These are phyloP conservation scores for Lobophora halterata DNA, from an alignment of 2,888 invertebrate genomes.

Conservation along the genomic window DNA sequence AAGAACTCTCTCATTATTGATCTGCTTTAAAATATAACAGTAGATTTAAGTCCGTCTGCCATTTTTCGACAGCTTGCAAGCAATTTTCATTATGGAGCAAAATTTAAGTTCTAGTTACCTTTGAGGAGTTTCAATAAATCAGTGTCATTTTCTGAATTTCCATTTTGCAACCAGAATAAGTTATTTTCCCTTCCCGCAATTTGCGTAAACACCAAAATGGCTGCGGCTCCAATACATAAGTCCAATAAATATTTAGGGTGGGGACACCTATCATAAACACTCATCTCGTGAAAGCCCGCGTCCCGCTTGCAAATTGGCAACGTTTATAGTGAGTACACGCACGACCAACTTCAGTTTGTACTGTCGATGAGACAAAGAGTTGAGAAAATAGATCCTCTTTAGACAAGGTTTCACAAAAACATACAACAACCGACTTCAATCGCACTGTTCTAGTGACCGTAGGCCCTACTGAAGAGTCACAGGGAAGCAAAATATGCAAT, in stretches of 20 bases:
- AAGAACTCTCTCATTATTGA: too few species aligned
- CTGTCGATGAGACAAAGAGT: conserved; percentile 8
- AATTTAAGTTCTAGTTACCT: too few species aligned
- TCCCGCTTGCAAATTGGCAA: conserved; percentile 70
- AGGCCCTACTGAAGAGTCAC: too few species aligned
- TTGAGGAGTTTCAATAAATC: too few species aligned
- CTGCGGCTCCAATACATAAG: conserved; percentile 29
- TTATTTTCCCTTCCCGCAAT: conserved; percentile 21
- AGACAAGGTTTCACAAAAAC: too few species aligned
- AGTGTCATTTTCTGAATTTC: conserved; percentile 28
- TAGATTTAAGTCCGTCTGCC: too few species aligned
- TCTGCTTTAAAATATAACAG: too few species aligned
- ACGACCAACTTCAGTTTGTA: conserved; percentile 34
- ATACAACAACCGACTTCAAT: too few species aligned
- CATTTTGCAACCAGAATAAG: conserved; percentile 26
- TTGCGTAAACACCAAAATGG: conserved; percentile 27
- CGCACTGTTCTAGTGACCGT: too few species aligned
- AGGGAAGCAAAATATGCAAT: too few species aligned
- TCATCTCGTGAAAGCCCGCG: conserved; percentile 65
- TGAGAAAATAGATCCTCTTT: conserved; percentile 1
- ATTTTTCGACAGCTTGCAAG: too few species aligned
- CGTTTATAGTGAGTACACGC: conserved; percentile 57
- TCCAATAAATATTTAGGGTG: conserved; percentile 36
- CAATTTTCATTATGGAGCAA: too few species aligned
- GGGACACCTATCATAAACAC: conserved; percentile 51